Base-by-base conservation (phyloP, 2,113 vertebrate genomes). In the Oriolus oriolus region DNA sequence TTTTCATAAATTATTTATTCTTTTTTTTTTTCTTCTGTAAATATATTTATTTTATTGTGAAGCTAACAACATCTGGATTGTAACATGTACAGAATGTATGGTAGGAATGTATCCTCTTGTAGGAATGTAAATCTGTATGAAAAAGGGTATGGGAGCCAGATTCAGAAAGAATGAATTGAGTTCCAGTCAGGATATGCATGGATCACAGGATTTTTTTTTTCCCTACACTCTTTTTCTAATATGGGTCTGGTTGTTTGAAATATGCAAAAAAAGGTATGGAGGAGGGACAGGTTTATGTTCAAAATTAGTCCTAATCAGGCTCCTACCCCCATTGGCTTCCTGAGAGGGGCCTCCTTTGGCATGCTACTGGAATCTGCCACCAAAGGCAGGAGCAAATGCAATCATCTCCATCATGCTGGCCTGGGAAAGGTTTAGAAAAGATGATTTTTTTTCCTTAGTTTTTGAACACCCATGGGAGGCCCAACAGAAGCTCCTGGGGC, bases 1-100 rank as follows among this genome's bases (percentile, higher is more conserved):
- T 89, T 96, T 91, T 92, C 97, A 63, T 98, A 98, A 99, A 98
- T 99, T 99, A 99, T 99, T 99, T 99, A 99, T 99, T 99, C 98
- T 96, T 98, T 97, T 98, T 98, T 98, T 98, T 98, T 96, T 98
- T 90, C 95, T 98, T 98, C 97, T 99, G 99, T 99, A 99, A 99
- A 99, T 99, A 99, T 99, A 99, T 99, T 99, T 99, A 99, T 99
- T 99, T 99, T 98, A 98, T 98, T 98, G 98, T 99, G 98, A 99
- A 98, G 98, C 98, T 99, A 99, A 99, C 97, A 98, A 97, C 98
- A 97, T 98, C 98, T 98, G 98, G 98, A 99, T 99, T 99, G 98
- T 99, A 99, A 99, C 98, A 98, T 99, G 98, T 99, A 99, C 98
- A 99, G 99, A 99, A 98, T 99, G 98, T 99, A 98, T 98, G 98